Evolutionary conservation across 2,888 invertebrate species (phyloP).

Genomic region (Calephelis perditalis): DNA sequence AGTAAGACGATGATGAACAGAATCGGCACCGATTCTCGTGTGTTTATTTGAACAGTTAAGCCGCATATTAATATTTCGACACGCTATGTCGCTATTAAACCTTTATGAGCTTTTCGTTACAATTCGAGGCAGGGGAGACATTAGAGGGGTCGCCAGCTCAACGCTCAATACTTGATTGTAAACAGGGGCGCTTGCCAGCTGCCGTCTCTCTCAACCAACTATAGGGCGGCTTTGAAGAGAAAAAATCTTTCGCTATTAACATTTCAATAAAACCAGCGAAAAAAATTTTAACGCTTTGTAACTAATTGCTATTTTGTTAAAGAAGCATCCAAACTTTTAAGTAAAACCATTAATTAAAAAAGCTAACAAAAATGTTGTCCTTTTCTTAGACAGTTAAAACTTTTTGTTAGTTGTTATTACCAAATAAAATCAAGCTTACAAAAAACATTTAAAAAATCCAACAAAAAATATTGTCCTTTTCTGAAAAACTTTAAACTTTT

Average conservation of each 20-base stretch:
- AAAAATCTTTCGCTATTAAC: constrained; percentile 47
- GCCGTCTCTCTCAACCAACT: constrained; percentile 56
- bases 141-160: constrained; percentile 45
- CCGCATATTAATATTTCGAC: constrained; percentile 66
- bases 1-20: too few species aligned
- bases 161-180: constrained; percentile 48
- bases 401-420: too few species aligned
- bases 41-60: constrained; percentile 48
- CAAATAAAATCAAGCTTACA: too few species aligned
- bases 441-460: too few species aligned
- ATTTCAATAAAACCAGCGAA: constrained; percentile 48
- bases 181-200: constrained; percentile 58
- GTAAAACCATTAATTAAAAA: too few species aligned
- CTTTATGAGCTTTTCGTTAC: constrained; percentile 53
- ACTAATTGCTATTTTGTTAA: too few species aligned
- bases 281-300: too few species aligned
- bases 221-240: constrained; percentile 41
- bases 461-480: too few species aligned
- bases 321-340: too few species aligned
- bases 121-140: constrained; percentile 42
- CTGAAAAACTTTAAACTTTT: too few species aligned
- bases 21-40: constrained; percentile 26
- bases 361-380: too few species aligned
- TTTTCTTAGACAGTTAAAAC: too few species aligned
- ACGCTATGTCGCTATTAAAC: constrained; percentile 65